These are phyloP conservation scores for Oreochromis mossambicus DNA, from an alignment of 2,797 vertebrate species.

Conservation along the genomic window DNA sequence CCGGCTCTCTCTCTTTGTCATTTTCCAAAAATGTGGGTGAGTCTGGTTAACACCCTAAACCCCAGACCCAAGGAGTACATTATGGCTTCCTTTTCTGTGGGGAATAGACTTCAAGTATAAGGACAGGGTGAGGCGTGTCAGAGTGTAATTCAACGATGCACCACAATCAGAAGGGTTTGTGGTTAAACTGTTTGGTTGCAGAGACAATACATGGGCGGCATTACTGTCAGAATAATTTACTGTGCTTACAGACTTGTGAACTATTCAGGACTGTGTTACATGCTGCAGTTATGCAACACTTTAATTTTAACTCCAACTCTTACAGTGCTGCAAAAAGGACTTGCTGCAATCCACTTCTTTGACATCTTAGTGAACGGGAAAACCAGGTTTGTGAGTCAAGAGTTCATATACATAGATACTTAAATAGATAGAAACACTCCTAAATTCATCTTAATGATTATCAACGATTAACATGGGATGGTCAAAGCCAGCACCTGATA, in stretches of 20 bases:
- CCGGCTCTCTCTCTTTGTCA: constrained; percentile 69
- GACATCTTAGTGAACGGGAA: not conserved
- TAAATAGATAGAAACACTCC: not conserved
- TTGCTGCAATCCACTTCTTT: not conserved
- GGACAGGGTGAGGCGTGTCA: not conserved
- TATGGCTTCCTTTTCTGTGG: constrained; percentile 57
- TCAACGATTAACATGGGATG: not conserved
- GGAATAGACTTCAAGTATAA: constrained; percentile 3
- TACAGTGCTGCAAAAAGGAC: not conserved
- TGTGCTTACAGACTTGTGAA: not conserved
- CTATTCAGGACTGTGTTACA: not conserved
- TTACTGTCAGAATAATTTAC: not conserved
- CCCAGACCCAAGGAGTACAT: constrained; percentile 61
- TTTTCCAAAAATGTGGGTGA: constrained; percentile 81
- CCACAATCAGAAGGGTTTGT: constrained; percentile 1
- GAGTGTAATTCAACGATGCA: constrained; percentile 18
- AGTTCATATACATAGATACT: not conserved
- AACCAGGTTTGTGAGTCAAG: not conserved
- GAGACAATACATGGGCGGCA: constrained; percentile 20
- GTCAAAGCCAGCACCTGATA: not conserved
- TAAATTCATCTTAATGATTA: not conserved
- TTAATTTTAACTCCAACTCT: not conserved
- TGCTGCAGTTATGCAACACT: not conserved
- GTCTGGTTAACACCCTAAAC: constrained; percentile 80
- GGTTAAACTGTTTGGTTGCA: constrained; percentile 8